These are phyloP conservation scores for Corvus moneduloides DNA, from an alignment of 2,113 vertebrate species.

Conservation along the genomic window DNA sequence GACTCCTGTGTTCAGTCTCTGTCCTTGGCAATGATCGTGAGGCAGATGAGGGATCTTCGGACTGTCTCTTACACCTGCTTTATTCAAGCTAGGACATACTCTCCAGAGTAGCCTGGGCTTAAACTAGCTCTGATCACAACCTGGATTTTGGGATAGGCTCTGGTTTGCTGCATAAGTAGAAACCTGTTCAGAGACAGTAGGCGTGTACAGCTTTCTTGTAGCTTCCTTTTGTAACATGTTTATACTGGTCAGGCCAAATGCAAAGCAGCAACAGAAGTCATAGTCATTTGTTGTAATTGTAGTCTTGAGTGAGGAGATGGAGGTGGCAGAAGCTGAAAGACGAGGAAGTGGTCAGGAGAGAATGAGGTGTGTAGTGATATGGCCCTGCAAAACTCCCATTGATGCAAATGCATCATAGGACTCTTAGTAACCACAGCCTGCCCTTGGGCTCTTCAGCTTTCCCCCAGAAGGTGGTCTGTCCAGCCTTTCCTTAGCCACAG, in stretches of 20 bases:
- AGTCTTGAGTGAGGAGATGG: not conserved
- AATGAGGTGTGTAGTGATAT: not conserved
- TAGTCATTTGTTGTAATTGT: not conserved
- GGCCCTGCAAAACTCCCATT: not conserved
- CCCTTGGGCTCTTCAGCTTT: not conserved
- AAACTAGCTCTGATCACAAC: not conserved
- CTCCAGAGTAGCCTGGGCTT: not conserved
- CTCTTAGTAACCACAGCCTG: not conserved
- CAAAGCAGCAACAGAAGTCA: not conserved
- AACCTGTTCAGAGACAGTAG: not conserved
- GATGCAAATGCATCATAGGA: not conserved
- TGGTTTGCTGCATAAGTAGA: not conserved
- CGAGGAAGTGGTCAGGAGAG: not conserved
- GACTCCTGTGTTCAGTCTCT: too few species aligned
- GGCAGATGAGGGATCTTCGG: too few species aligned
- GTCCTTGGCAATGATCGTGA: too few species aligned
- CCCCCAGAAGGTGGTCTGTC: not conserved
- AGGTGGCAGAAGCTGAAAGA: not conserved
- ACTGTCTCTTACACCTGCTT: not conserved
- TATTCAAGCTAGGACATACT: not conserved
- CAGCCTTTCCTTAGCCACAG: not conserved
- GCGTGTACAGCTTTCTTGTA: not conserved
- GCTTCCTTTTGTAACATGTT: not conserved
- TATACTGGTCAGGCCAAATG: not conserved
- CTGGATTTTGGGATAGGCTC: not conserved